Evolutionary conservation across 2,888 invertebrate genomes (phyloP).

Genomic region (Terebella lapidaria): DNA sequence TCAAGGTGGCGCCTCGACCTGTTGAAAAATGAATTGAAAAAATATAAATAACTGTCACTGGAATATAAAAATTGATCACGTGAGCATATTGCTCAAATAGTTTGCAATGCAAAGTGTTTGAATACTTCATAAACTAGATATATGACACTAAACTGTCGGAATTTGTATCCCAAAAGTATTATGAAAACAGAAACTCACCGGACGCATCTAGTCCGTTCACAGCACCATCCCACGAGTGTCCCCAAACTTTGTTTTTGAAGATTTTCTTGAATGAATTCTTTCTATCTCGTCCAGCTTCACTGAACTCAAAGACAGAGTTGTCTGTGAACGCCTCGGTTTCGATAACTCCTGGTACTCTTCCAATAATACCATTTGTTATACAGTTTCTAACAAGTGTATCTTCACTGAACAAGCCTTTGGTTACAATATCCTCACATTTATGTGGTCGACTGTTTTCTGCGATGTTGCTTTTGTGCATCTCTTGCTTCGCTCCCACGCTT

Average conservation of each 20-base stretch:
- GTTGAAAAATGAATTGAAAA: not conserved
- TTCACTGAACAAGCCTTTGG: not conserved
- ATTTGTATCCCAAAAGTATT: no score
- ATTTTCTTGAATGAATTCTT: not conserved
- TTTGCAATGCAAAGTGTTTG: no score
- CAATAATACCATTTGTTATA: slow-evolving; percentile 17
- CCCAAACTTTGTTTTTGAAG: not conserved
- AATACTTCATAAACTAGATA: no score
- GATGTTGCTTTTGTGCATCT: no score
- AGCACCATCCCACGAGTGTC: not conserved
- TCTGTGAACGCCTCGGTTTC: not conserved
- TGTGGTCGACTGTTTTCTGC: no score
- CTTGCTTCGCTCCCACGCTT: no score
- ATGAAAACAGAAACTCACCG: no score
- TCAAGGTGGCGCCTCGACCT: slow-evolving; percentile 20
- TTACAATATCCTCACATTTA: not conserved
- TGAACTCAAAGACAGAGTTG: not conserved
- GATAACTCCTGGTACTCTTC: slow-evolving; percentile 5
- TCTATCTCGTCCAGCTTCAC: not conserved
- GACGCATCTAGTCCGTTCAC: not conserved
- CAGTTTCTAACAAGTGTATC: slow-evolving; percentile 15
- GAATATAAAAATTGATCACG: not conserved
- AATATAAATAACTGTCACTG: not conserved
- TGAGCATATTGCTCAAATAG: not conserved
- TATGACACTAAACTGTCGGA: no score